A percentile compares a stretch with the other conserved stretches of the same genome.
Conservation (phyloP, 2,113 vertebrate genomes). For the Rhinichthys klamathensis region DNA sequence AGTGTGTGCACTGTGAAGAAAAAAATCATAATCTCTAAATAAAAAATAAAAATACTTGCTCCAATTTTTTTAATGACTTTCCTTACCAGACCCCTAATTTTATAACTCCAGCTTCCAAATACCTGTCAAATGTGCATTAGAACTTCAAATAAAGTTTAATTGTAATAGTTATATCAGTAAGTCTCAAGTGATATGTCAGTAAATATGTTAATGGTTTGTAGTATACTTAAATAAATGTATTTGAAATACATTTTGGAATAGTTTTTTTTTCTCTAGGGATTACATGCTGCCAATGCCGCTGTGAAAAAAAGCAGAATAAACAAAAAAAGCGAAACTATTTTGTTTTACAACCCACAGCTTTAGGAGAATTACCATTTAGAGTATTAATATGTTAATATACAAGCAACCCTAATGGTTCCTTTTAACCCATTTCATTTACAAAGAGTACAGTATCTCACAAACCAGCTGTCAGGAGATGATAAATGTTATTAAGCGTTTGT, state of each 20-base stretch:
- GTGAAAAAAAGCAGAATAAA: background rate
- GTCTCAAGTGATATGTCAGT: too few relatives aligned
- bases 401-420: background rate
- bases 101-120: too few relatives aligned
- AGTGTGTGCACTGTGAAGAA: background rate
- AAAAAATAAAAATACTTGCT: background rate
- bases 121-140: too few relatives aligned
- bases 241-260: too few relatives aligned
- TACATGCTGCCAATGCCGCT: background rate
- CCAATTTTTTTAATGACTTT: background rate
- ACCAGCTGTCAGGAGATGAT: background rate
- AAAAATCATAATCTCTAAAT: background rate
- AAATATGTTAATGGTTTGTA: too few relatives aligned
- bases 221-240: too few relatives aligned
- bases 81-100: too few relatives aligned
- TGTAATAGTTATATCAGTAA: too few relatives aligned
- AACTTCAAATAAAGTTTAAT: too few relatives aligned
- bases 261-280: too few relatives aligned
- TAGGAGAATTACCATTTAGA: background rate
- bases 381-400: conserved; percentile 1
- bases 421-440: background rate
- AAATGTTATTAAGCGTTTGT: conserved; percentile 13
- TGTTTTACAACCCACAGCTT: background rate
- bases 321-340: background rate
- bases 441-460: background rate